These are phyloP conservation scores for Macaca mulatta DNA, from an alignment of 2,113 vertebrate species.

Conservation along the genomic window DNA sequence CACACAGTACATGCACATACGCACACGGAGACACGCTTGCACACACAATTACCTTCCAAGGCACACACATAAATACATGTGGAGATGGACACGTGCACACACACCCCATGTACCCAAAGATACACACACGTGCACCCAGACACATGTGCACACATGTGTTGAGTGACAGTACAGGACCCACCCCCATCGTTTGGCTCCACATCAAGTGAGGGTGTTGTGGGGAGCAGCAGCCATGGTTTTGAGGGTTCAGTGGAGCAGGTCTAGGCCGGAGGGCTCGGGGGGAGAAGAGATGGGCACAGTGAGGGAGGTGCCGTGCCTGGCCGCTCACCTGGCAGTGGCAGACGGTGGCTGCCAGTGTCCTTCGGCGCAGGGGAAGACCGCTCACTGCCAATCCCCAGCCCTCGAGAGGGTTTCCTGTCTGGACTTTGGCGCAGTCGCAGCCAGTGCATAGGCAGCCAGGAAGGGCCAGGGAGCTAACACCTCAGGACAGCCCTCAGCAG, in stretches of 20 bases:
- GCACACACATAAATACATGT: background rate
- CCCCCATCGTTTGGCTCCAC: background rate
- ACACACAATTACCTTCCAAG: background rate
- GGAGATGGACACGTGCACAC: background rate
- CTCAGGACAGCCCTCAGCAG: background rate
- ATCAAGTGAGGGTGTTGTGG: no score
- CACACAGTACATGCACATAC: background rate
- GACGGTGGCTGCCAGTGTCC: background rate
- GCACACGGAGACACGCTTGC: fast-evolving
- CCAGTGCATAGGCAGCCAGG: background rate
- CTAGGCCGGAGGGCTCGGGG: background rate
- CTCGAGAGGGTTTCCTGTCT: background rate
- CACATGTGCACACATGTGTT: fast-evolving
- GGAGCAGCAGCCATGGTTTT: background rate
- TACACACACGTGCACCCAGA: background rate
- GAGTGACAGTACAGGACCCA: background rate
- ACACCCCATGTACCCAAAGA: background rate
- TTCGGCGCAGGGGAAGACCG: fast-evolving
- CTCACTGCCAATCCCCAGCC: background rate
- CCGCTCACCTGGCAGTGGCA: background rate
- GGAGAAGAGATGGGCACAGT: background rate
- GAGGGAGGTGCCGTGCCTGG: background rate
- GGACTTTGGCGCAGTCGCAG: fast-evolving
- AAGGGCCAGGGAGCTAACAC: background rate
- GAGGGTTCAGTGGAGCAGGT: background rate